phyloP scores from a whole-genome alignment of 2,797 vertebrate genomes.

The Sebastes steindachneri region DNA sequence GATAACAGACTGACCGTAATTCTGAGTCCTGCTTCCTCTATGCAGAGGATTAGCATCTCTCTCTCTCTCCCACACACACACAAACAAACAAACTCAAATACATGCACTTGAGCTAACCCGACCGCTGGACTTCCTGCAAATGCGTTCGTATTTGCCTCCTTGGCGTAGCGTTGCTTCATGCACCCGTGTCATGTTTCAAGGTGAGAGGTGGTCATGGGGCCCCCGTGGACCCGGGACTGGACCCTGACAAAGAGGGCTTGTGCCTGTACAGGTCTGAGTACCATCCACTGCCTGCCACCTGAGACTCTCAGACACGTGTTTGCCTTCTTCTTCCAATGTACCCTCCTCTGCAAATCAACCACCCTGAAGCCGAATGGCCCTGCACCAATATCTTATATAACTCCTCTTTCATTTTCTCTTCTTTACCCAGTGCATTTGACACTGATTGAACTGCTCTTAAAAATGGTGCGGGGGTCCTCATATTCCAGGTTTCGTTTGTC shows the following conservation, averaged over 20 bases:
- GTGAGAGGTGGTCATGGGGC: conserved; percentile 54
- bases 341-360: conserved; percentile 25
- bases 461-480: not conserved
- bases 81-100: conserved; percentile 4
- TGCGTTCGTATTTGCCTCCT: conserved; percentile 25
- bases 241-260: conserved; percentile 72
- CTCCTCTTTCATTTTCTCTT: not conserved
- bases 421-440: not conserved
- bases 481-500: conserved; percentile 10
- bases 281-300: conserved; percentile 56
- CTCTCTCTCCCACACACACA: conserved; percentile 1
- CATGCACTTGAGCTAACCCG: not conserved
- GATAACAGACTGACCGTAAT: not conserved
- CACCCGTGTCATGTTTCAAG: conserved; percentile 69
- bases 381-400: not conserved
- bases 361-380: conserved; percentile 5
- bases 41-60: not conserved
- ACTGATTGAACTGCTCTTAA: conserved; percentile 26
- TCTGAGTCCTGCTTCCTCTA: not conserved
- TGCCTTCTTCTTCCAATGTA: conserved; percentile 1
- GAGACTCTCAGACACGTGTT: conserved; percentile 67
- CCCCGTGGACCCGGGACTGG: conserved; percentile 21
- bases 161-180: conserved; percentile 25
- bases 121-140: conserved; percentile 16
- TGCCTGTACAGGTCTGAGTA: conserved; percentile 39